Conservation (phyloP, 2,888 invertebrate species). For the Diadegma fenestrale region DNA sequence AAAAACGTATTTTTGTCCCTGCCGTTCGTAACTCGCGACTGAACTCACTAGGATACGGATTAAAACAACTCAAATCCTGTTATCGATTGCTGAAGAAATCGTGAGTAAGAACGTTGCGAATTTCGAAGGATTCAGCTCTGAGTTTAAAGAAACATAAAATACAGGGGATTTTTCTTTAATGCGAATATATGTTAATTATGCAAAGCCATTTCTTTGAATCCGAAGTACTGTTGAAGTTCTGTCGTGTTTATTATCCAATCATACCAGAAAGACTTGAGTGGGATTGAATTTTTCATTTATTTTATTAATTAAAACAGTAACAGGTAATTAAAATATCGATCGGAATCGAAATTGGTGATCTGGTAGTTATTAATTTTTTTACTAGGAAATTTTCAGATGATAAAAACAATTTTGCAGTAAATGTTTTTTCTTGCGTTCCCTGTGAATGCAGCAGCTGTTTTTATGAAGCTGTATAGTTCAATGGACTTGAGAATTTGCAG, state of each 20-base stretch:
- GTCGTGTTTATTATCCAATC: not conserved
- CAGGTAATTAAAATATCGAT: not conserved
- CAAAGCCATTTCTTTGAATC: not conserved
- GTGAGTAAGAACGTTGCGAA: not conserved
- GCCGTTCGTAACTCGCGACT: not conserved
- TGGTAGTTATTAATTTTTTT: not conserved
- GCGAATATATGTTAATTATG: constrained; percentile 22
- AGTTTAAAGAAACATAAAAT: constrained; percentile 4
- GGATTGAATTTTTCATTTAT: not conserved
- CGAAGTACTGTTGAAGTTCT: not conserved
- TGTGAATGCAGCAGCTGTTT: not conserved
- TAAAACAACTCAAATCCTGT: not conserved
- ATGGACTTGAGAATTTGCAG: constrained; percentile 45
- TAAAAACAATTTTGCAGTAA: not conserved
- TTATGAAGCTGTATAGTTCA: not conserved
- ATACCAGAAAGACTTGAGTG: not conserved
- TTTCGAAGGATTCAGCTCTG: not conserved
- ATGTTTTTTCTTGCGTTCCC: not conserved
- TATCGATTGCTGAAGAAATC: constrained; percentile 8
- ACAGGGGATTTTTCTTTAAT: not conserved
- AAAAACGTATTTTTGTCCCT: not conserved
- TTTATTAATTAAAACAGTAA: not conserved
- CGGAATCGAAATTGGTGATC: too few relatives aligned
- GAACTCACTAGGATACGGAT: not conserved
- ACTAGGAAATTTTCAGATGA: not conserved